A percentile compares a stretch with the other conserved stretches of the same genome.
Evolutionary conservation across 2,888 invertebrate species (phyloP).

Genomic region (Philereme vetulata): DNA sequence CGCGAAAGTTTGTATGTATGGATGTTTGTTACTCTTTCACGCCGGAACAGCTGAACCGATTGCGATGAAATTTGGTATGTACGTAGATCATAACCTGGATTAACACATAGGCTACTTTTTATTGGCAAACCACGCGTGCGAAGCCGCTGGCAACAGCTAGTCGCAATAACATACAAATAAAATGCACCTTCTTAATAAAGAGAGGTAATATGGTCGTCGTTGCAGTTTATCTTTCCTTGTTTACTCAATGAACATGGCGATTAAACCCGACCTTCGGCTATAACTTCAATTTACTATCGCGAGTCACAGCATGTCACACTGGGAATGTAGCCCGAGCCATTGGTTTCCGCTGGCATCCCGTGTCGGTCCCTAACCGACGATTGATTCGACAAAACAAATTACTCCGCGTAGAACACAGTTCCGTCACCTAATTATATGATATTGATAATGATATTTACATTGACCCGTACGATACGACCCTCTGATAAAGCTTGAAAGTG

Average conservation of each 20-base stretch:
- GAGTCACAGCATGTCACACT: conserved; percentile 12
- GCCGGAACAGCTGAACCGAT: too few relatives aligned
- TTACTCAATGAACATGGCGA: conserved; percentile 17
- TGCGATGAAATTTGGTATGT: too few relatives aligned
- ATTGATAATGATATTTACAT: conserved; percentile 63
- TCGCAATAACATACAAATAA: too few relatives aligned
- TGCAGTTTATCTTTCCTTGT: conserved; percentile 4
- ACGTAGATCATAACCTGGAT: too few relatives aligned
- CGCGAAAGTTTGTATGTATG: too few relatives aligned
- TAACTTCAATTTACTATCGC: conserved; percentile 23
- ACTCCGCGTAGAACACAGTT: conserved; percentile 40
- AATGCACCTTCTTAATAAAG: neutral
- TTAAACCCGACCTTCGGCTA: conserved; percentile 21
- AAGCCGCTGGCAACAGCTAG: too few relatives aligned
- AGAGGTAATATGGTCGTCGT: neutral
- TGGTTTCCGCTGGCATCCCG: conserved; percentile 32
- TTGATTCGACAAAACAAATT: conserved; percentile 38
- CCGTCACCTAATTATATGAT: conserved; percentile 67
- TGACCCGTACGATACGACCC: conserved; percentile 67
- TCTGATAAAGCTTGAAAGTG: conserved; percentile 54
- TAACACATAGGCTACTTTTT: too few relatives aligned
- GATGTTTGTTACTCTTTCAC: too few relatives aligned
- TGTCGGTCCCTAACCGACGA: conserved; percentile 31
- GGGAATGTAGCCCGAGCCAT: conserved; percentile 29
- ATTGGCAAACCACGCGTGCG: too few relatives aligned